phyloP scores from a whole-genome alignment of 2,113 vertebrate genomes.

The Phaethon lepturus region DNA sequence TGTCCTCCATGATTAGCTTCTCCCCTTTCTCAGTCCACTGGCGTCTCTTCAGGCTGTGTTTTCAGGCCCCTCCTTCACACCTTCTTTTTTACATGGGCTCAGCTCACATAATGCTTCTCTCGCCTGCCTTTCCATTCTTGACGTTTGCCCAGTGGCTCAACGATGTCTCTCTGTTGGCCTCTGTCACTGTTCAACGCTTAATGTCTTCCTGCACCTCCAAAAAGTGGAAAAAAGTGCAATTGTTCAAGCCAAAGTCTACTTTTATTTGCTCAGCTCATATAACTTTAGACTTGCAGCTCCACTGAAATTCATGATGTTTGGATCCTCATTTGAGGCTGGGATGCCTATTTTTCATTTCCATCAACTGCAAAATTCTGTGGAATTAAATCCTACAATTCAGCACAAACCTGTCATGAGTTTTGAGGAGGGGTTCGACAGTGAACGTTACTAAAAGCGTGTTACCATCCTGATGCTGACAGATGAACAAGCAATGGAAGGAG shows the following conservation, averaged over 20 bases:
- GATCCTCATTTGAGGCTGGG: not conserved
- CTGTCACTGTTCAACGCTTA: not conserved
- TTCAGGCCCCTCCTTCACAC: not conserved
- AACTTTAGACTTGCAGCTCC: not conserved
- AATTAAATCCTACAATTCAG: not conserved
- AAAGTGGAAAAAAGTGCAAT: not conserved
- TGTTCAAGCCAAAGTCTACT: not conserved
- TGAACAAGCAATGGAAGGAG: not conserved
- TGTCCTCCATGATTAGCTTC: not conserved
- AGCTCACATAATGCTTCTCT: not conserved
- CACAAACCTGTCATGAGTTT: not conserved
- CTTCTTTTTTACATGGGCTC: not conserved
- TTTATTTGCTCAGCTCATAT: not conserved
- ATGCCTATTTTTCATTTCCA: not conserved
- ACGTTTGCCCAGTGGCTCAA: not conserved
- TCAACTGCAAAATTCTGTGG: not conserved
- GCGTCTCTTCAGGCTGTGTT: not conserved
- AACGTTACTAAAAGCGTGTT: not conserved
- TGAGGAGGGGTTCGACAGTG: not conserved
- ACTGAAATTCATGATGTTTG: not conserved
- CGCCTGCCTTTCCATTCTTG: not conserved
- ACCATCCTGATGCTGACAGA: not conserved
- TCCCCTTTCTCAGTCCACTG: not conserved
- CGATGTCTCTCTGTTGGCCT: not conserved
- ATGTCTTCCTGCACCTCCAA: not conserved